A percentile compares a stretch with the other conserved stretches of the same genome.
Evolutionary conservation across 2,888 invertebrate species (phyloP).

Genomic region (Synanthedon myopaeformis): DNA sequence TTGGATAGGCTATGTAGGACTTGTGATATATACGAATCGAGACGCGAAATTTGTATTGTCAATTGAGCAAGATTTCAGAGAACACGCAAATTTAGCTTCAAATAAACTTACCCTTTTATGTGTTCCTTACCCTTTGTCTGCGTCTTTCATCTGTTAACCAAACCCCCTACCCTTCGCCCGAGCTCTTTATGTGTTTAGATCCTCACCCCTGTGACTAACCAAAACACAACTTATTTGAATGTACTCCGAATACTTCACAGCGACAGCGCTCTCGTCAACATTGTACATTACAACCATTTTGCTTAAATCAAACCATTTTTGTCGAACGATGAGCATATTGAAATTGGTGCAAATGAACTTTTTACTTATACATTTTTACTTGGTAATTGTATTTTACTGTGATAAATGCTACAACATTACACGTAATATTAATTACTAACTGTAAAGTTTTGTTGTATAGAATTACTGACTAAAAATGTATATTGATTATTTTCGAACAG

Average conservation of each 20-base stretch:
- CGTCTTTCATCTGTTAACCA: constrained; percentile 82
- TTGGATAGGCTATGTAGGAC: constrained; percentile 48
- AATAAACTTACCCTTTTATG: constrained; percentile 72
- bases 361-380: constrained; percentile 1
- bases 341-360: constrained; percentile 61
- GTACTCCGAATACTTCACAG: constrained; percentile 57
- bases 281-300: constrained; percentile 64
- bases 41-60: constrained; percentile 58
- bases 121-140: constrained; percentile 81
- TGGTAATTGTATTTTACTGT: not conserved
- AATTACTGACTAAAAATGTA: no score
- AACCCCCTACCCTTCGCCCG: constrained; percentile 64
- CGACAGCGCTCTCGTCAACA: constrained; percentile 50
- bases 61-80: constrained; percentile 65
- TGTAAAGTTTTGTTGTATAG: no score
- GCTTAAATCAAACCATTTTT: constrained; percentile 57
- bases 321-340: constrained; percentile 33
- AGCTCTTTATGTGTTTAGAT: constrained; percentile 70
- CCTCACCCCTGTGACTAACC: constrained; percentile 66
- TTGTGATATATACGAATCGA: constrained; percentile 56
- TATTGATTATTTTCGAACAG: no score
- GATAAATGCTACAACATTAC: no score
- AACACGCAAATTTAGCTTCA: constrained; percentile 70
- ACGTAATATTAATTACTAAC: no score
- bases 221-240: constrained; percentile 62